Evolutionary conservation across 2,113 vertebrate species (phyloP).

Genomic region (Sapayoa aenigma): DNA sequence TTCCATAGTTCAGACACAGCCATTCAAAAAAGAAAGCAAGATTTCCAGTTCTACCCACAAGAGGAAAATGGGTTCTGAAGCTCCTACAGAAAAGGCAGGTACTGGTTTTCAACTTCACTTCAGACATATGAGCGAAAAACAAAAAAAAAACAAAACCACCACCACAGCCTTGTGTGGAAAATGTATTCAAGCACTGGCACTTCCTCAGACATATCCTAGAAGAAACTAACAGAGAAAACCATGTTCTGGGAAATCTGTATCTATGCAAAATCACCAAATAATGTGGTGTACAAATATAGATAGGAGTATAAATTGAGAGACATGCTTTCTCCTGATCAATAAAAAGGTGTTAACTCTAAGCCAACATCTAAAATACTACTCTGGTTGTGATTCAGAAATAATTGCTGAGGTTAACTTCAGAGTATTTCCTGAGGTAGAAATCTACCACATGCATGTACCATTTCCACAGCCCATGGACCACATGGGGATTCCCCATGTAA

Average conservation of each 20-base stretch:
- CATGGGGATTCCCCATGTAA: background rate
- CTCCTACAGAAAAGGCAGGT: background rate
- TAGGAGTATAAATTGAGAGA: background rate
- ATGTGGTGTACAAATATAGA: background rate
- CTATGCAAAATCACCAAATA: background rate
- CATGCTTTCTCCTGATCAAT: background rate
- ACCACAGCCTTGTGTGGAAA: background rate
- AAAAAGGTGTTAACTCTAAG: background rate
- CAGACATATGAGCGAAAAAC: background rate
- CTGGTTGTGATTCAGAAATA: background rate
- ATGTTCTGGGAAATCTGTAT: background rate
- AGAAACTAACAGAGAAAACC: background rate
- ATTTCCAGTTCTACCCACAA: background rate
- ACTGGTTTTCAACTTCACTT: background rate
- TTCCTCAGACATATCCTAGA: background rate
- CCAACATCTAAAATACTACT: background rate
- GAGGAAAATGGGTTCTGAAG: background rate
- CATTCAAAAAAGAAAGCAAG: background rate
- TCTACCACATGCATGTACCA: background rate
- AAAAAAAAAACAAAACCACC: background rate
- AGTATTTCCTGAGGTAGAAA: background rate
- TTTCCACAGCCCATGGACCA: background rate
- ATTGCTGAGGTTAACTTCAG: background rate
- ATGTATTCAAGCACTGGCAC: background rate
- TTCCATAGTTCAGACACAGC: background rate